These are phyloP conservation scores for Silurus meridionalis DNA, from an alignment of 2,113 vertebrate species.

Conservation along the genomic window DNA sequence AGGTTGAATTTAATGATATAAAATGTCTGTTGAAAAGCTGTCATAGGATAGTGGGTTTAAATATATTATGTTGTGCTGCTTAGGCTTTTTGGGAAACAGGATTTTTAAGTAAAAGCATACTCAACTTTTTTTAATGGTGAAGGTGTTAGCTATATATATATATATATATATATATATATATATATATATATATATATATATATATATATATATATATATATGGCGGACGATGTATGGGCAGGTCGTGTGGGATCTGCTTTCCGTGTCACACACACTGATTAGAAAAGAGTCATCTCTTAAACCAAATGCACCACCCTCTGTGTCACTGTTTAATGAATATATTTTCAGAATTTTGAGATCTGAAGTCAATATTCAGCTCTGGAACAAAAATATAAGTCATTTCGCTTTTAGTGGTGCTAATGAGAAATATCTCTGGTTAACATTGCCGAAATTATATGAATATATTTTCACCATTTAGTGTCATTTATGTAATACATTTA, in stretches of 20 bases:
- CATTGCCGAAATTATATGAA: not conserved
- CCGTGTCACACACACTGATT: not conserved
- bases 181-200: no score
- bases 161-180: constrained; percentile 1
- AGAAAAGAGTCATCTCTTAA: constrained; percentile 5
- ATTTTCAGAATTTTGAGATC: not conserved
- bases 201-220: not conserved
- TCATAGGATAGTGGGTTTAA: not conserved
- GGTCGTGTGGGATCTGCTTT: constrained; percentile 20
- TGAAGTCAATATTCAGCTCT: not conserved
- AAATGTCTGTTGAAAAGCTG: not conserved
- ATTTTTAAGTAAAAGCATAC: not conserved
- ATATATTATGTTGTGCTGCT: not conserved
- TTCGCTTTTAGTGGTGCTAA: not conserved
- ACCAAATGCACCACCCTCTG: not conserved
- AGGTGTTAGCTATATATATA: not conserved
- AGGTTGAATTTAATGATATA: no score
- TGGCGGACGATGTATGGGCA: constrained; percentile 8
- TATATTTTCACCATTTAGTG: not conserved
- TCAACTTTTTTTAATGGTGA: not conserved
- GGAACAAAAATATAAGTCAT: not conserved
- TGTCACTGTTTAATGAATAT: not conserved
- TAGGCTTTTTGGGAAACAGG: not conserved
- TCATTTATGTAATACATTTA: not conserved
- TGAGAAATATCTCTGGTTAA: not conserved